Base-by-base conservation (phyloP, 1,140 invertebrate genomes). In the Neodiprion lecontei region DNA sequence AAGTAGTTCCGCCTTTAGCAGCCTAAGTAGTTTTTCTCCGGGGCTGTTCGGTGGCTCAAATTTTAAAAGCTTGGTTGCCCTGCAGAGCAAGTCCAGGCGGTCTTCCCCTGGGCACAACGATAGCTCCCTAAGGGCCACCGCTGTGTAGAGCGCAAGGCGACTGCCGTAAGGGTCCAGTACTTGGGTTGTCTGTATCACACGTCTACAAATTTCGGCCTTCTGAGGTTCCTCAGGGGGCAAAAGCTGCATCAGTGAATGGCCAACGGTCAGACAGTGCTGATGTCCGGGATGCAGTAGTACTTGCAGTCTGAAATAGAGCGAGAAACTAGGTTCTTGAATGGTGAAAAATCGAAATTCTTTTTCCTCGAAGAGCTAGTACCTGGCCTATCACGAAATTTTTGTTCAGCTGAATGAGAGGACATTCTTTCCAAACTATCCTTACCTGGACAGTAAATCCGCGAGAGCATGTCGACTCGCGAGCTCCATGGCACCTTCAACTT, bases 161-260 rank as follows among this genome's bases (percentile, higher is more conserved):
- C 91, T 89, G 73, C 92, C 92, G 53, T 92, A 89, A 3, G 94
- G 94, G 87, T 95, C 94, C 48, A 96, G 83, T 23, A 88, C 91
- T 66, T 84, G 87, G 0, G 92, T 93, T 2, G 92, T 90, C 8
- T 88, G 84, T 71, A 95, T 87, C 1, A 96, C 85, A 70, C 94
- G 91, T 70, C 91, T 88, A 75, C 94, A 95, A 81, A 95, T 90
- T 61, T 91, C 90, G 4, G 90, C 82, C 40, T 92, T 90, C 48
- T 93, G 83, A 67, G 90, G 88, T 74, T 92, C 91, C 47, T 90
- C 87, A 0, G 89, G 86, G 3, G 91, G 78, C 11, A 91, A 82
- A 7, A 96, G 81, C 81, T 96, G 95, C 21, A 96, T 89, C 50
- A 96, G 85, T 0, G 94, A 94, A 85, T 96, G 95, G 79, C 94